Evolutionary conservation across 1,140 invertebrate species (phyloP).

Genomic region (Triops longicaudatus): DNA sequence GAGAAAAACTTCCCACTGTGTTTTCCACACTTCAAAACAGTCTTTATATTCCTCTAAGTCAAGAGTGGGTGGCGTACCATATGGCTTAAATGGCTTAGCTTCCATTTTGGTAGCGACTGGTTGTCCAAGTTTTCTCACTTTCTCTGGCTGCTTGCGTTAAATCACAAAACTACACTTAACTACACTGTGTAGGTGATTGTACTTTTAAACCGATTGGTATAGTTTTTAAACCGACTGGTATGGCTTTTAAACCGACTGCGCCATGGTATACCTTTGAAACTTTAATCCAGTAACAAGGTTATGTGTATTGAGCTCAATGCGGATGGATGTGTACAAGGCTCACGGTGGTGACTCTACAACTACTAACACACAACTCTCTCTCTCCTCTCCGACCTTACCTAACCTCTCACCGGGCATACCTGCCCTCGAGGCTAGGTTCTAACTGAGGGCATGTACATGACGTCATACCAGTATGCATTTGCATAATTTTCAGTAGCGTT

Average conservation of each 20-base stretch:
- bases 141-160: background rate
- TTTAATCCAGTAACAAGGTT: background rate
- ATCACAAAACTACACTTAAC: background rate
- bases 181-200: background rate
- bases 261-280: background rate
- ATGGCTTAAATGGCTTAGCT: conserved; percentile 7
- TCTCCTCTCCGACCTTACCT: no score
- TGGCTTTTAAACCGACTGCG: background rate
- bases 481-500: no score
- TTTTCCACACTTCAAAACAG: background rate
- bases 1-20: background rate
- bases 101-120: background rate
- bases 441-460: no score
- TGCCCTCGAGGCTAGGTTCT: no score
- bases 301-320: background rate
- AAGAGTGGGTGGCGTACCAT: background rate
- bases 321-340: no score
- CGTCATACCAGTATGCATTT: no score
- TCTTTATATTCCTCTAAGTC: background rate
- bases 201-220: no score
- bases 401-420: no score
- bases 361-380: no score
- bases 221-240: background rate
- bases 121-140: background rate
- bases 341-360: no score